Conservation (phyloP, 2,113 vertebrate species). For the Lycaon pictus region DNA sequence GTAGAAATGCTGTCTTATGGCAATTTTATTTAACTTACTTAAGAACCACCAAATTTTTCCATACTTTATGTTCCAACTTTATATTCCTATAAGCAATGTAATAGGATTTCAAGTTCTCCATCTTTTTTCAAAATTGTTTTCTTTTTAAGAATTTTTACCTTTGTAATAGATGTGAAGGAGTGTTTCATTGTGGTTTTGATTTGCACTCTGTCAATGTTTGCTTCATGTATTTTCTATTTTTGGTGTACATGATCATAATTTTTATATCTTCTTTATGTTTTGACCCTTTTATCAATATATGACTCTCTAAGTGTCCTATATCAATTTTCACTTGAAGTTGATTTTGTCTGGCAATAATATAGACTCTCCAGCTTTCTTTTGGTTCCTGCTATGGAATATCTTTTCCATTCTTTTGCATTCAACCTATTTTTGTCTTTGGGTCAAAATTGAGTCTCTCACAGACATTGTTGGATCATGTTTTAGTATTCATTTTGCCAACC, state of each 20-base stretch:
- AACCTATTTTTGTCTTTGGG: not conserved
- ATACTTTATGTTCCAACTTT: not conserved
- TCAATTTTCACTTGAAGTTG: not conserved
- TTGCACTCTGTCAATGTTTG: not conserved
- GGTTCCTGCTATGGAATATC: not conserved
- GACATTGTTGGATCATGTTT: not conserved
- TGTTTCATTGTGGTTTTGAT: not conserved
- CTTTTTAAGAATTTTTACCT: not conserved
- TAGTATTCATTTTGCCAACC: not conserved
- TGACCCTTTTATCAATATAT: not conserved
- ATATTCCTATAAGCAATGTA: not conserved
- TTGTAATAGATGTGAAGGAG: not conserved
- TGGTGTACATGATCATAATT: not conserved
- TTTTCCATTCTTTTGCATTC: not conserved
- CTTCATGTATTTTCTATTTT: not conserved
- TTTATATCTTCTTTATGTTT: not conserved
- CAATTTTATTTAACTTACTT: constrained; percentile 26
- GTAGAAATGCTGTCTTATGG: not conserved
- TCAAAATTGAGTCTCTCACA: not conserved
- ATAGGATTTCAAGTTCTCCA: not conserved
- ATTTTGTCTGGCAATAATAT: not conserved
- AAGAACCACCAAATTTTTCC: not conserved
- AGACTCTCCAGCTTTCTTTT: not conserved
- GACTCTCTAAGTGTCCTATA: not conserved
- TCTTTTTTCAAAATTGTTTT: not conserved